Percentiles rank a stretch among this genome's conserved stretches.
These are phyloP conservation scores for Drosophila longiperda DNA, from an alignment of 2,888 invertebrate species.

Conservation along the genomic window DNA sequence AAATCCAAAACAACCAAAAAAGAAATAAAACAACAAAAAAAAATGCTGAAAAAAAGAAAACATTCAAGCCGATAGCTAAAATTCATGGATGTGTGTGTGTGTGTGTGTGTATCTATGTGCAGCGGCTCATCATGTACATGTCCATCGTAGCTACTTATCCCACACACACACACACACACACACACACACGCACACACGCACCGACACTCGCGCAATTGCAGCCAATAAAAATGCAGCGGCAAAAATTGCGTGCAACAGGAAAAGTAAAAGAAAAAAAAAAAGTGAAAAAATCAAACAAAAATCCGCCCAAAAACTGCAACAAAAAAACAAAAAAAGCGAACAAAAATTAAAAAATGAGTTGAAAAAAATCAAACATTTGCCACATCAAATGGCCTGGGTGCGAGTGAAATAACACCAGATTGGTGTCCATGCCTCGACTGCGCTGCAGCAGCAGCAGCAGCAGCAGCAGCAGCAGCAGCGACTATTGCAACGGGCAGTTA, in stretches of 20 bases:
- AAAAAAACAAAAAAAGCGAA: constrained; percentile 37
- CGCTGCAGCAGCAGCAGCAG: constrained; percentile 25
- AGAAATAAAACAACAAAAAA: constrained; percentile 59
- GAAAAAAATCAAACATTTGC: constrained; percentile 64
- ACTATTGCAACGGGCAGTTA: constrained; percentile 42
- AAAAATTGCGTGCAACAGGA: constrained; percentile 80
- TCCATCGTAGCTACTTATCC: constrained; percentile 76
- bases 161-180: constrained; percentile 47
- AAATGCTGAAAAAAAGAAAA: constrained; percentile 42
- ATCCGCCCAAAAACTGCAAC: constrained; percentile 60
- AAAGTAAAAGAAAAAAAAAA: constrained; percentile 40
- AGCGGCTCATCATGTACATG: constrained; percentile 40
- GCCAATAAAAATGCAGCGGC: constrained; percentile 85
- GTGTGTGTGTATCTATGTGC: constrained; percentile 6
- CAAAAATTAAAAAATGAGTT: constrained; percentile 48
- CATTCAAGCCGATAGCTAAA: constrained; percentile 66
- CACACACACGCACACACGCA: constrained; percentile 18
- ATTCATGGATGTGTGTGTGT: constrained; percentile 60
- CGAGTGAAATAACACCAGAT: constrained; percentile 83
- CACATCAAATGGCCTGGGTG: constrained; percentile 70
- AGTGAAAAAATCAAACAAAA: constrained; percentile 68
- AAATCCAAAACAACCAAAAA: constrained; percentile 39
- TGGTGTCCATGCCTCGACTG: constrained; percentile 45
- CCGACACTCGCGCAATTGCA: constrained; percentile 69
- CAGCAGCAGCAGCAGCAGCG: constrained; percentile 22